Conservation (phyloP, 64 coral and sea anemone genomes). For the Stylophora pistillata region DNA sequence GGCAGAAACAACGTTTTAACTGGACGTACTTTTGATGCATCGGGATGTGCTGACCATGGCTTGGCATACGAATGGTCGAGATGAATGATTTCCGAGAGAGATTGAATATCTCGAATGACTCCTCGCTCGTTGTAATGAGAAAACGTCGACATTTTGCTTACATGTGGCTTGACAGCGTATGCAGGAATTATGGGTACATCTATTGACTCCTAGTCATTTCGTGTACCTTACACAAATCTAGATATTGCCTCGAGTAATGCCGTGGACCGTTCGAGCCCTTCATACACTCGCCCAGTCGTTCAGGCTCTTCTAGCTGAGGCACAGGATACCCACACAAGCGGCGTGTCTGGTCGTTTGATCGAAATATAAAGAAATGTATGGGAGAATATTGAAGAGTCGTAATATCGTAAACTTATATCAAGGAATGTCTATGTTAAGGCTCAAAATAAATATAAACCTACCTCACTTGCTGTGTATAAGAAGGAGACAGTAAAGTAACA, state of each 20-base stretch:
- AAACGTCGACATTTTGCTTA: conserved; percentile 44
- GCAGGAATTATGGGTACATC: conserved; percentile 21
- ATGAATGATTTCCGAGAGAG: conserved; percentile 82
- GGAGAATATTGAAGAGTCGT: too few relatives aligned
- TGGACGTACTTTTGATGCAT: conserved; percentile 82
- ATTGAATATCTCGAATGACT: conserved; percentile 77
- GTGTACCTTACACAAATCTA: neutral
- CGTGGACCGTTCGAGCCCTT: neutral
- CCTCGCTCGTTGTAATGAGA: conserved; percentile 34
- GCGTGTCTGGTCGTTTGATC: too few relatives aligned
- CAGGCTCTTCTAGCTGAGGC: too few relatives aligned
- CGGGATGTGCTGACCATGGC: conserved; percentile 95
- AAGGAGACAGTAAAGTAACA: too few relatives aligned
- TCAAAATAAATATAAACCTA: too few relatives aligned
- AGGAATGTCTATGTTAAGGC: too few relatives aligned
- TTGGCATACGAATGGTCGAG: conserved; percentile 92
- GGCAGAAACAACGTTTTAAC: conserved; percentile 87
- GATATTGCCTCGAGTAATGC: neutral
- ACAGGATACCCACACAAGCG: too few relatives aligned
- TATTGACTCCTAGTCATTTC: neutral
- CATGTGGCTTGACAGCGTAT: neutral
- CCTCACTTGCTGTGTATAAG: too few relatives aligned
- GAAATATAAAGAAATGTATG: too few relatives aligned
- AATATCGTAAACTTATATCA: too few relatives aligned
- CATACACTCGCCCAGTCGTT: too few relatives aligned